phyloP scores from a whole-genome alignment of 1,140 invertebrate species.

The Prorops nasuta region DNA sequence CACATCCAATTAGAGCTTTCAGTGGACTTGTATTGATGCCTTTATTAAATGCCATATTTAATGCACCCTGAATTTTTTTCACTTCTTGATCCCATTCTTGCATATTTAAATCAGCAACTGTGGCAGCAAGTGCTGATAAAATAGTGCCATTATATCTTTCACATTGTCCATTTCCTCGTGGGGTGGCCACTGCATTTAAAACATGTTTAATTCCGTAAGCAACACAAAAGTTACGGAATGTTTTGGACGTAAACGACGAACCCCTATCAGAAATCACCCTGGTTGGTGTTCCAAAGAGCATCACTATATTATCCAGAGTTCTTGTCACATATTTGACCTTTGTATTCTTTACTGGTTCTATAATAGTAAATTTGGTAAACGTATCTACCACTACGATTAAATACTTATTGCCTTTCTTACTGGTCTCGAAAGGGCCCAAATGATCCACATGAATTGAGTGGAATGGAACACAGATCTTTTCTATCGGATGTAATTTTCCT shows the following conservation, averaged over 20 bases:
- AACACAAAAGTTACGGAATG: background rate
- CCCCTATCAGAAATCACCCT: background rate
- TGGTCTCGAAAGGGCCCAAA: slow-evolving; percentile 33
- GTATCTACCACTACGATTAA: slow-evolving; percentile 7
- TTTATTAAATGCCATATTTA: slow-evolving; percentile 32
- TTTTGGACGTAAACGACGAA: background rate
- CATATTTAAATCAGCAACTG: slow-evolving; percentile 14
- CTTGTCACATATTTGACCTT: background rate
- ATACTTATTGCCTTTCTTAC: slow-evolving; percentile 10
- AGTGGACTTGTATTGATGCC: slow-evolving; percentile 32
- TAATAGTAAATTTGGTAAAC: background rate
- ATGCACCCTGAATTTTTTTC: slow-evolving; percentile 24
- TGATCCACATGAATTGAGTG: slow-evolving; percentile 39
- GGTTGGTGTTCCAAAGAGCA: background rate
- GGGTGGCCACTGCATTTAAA: background rate
- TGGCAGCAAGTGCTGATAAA: slow-evolving; percentile 23
- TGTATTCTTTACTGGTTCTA: background rate
- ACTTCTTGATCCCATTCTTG: slow-evolving; percentile 28
- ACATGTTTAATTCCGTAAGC: background rate
- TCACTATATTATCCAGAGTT: background rate
- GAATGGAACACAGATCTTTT: slow-evolving; percentile 27
- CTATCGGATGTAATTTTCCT: slow-evolving; percentile 18
- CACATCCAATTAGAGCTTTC: slow-evolving; percentile 29
- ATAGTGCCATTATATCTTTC: slow-evolving; percentile 30
- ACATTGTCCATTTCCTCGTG: slow-evolving; percentile 23